These are phyloP conservation scores for Mesocricetus auratus DNA, from an alignment of 2,113 vertebrate genomes.

Conservation along the genomic window DNA sequence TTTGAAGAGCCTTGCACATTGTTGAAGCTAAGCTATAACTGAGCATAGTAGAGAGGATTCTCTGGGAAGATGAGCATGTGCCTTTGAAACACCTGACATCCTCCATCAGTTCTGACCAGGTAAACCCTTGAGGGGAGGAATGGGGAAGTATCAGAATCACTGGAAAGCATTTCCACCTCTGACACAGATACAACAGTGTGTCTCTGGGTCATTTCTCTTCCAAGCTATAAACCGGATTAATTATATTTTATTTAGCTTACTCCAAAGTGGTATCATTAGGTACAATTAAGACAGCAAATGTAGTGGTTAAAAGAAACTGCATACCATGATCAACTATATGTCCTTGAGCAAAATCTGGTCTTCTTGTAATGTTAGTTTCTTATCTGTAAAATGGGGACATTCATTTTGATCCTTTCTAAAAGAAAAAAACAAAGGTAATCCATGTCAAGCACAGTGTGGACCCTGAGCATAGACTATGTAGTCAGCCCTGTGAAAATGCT, in stretches of 20 bases:
- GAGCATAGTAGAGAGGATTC: no score
- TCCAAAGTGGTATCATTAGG: background rate
- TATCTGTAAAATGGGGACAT: constrained; percentile 27
- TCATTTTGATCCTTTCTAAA: background rate
- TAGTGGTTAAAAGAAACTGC: background rate
- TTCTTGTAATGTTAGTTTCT: background rate
- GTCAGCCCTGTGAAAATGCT: background rate
- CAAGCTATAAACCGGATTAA: background rate
- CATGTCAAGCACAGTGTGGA: background rate
- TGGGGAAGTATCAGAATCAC: background rate
- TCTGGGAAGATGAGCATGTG: background rate
- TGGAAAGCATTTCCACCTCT: background rate
- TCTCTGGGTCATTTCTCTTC: background rate
- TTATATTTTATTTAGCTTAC: background rate
- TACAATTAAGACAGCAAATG: background rate
- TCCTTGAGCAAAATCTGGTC: constrained; percentile 19
- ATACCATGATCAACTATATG: background rate
- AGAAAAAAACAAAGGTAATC: background rate
- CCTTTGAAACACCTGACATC: background rate
- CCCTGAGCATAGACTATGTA: background rate
- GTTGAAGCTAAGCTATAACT: background rate
- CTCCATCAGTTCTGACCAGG: background rate
- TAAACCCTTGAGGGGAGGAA: background rate
- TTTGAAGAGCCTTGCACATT: background rate
- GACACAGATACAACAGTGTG: background rate